These are phyloP conservation scores for Macaria liturata DNA, from an alignment of 2,888 invertebrate genomes.

Conservation along the genomic window DNA sequence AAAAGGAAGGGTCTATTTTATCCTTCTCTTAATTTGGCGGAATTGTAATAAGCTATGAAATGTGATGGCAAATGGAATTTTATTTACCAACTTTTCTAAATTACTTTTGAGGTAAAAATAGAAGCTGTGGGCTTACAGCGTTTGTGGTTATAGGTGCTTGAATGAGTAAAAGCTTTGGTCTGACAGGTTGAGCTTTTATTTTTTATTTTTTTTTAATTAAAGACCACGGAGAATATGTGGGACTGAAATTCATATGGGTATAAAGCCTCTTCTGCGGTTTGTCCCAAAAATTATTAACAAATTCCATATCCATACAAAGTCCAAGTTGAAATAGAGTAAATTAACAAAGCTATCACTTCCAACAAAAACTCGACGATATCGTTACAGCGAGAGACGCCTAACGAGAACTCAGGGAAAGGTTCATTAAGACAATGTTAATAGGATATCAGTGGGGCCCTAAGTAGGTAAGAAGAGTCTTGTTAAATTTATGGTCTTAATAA, in stretches of 20 bases:
- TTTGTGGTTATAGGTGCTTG: too few relatives aligned
- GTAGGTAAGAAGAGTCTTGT: constrained; percentile 29
- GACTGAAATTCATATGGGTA: too few relatives aligned
- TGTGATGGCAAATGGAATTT: constrained; percentile 9
- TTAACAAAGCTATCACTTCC: too few relatives aligned
- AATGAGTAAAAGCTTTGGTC: too few relatives aligned
- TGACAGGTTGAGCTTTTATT: too few relatives aligned
- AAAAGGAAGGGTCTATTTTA: constrained; percentile 12
- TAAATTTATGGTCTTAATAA: constrained; percentile 46
- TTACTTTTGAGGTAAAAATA: constrained; percentile 1
- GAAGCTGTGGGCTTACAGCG: neutral
- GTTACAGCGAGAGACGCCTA: neutral
- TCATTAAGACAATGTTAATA: constrained; percentile 50
- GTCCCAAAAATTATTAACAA: too few relatives aligned
- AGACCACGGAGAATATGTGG: too few relatives aligned
- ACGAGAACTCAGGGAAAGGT: constrained; percentile 29
- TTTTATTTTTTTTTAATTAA: too few relatives aligned
- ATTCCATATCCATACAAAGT: too few relatives aligned
- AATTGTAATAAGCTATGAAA: constrained; percentile 14
- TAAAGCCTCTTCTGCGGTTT: too few relatives aligned
- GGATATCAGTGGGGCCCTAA: constrained; percentile 37
- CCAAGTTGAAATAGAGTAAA: too few relatives aligned
- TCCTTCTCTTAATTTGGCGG: constrained; percentile 9
- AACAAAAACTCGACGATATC: too few relatives aligned
- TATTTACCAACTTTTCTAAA: constrained; percentile 8